Percentiles rank a stretch among this genome's conserved stretches.
phyloP scores from a whole-genome alignment of 2,113 vertebrate species.

The Cynoglossus semilaevis region DNA sequence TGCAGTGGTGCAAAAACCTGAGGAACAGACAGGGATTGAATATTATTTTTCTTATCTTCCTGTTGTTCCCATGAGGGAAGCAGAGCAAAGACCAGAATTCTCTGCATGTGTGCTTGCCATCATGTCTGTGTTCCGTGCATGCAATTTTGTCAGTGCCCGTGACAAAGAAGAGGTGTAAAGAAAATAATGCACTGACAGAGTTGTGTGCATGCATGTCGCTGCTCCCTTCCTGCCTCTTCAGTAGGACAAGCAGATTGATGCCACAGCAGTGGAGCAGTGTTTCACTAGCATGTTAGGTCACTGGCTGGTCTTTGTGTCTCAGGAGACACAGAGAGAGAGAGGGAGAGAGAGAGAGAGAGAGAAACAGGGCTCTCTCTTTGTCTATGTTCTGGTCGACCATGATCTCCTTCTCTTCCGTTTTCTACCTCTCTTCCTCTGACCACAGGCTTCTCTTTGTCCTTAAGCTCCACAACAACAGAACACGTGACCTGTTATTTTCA shows the following conservation, averaged over 20 bases:
- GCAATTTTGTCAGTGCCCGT: slow-evolving; percentile 38
- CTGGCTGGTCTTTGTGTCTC: slow-evolving; percentile 32
- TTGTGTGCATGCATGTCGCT: slow-evolving; percentile 14
- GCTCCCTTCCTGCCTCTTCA: slow-evolving; percentile 37
- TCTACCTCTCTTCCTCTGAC: slow-evolving; percentile 4
- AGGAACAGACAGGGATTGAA: slow-evolving; percentile 1
- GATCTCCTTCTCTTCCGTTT: slow-evolving; percentile 15
- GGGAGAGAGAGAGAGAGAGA: slow-evolving; percentile 29
- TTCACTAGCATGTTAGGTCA: slow-evolving; percentile 47
- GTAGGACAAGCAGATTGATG: slow-evolving; percentile 57
- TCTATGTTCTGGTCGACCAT: slow-evolving; percentile 23
- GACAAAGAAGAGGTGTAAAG: slow-evolving; percentile 36
- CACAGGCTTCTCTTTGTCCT: slow-evolving; percentile 22
- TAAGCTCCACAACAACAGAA: slow-evolving; percentile 14
- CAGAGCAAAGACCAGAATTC: slow-evolving; percentile 13
- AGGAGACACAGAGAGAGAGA: slow-evolving; percentile 36
- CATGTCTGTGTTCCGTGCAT: slow-evolving; percentile 14
- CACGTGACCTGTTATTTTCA: slow-evolving; percentile 15
- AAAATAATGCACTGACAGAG: slow-evolving; percentile 29
- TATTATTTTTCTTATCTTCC: slow-evolving; percentile 1
- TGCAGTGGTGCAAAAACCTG: slow-evolving; percentile 3
- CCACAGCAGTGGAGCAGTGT: slow-evolving; percentile 21
- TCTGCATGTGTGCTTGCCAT: slow-evolving; percentile 11
- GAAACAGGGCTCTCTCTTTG: slow-evolving; percentile 24
- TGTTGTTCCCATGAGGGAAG: slow-evolving; percentile 12